Percentiles rank a stretch among this genome's conserved stretches.
phyloP scores from a whole-genome alignment of 2,888 invertebrate genomes.

The Mesodorylaimus sp. region DNA sequence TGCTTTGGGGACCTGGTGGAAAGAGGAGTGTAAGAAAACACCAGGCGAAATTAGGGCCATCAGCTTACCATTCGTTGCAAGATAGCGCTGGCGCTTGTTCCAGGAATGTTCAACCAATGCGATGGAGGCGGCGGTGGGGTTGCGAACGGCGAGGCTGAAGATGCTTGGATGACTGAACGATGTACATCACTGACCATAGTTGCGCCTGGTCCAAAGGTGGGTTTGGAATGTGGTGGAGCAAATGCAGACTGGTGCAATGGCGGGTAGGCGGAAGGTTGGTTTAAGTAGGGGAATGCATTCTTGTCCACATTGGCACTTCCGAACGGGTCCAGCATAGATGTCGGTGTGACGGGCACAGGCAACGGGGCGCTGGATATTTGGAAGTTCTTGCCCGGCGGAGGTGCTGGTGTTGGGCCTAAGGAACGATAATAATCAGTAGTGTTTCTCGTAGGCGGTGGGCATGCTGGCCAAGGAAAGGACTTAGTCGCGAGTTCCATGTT shows the following conservation, averaged over 20 bases:
- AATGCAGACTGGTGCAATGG: no score
- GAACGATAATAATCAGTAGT: slow-evolving; percentile 15
- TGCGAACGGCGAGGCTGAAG: background rate
- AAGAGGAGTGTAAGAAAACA: no score
- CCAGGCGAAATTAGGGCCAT: no score
- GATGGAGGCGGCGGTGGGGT: background rate
- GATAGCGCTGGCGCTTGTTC: background rate
- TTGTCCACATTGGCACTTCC: no score
- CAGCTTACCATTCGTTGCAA: background rate
- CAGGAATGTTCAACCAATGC: background rate
- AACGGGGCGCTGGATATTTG: slow-evolving; percentile 13
- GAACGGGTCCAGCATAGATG: background rate
- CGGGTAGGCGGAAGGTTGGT: no score
- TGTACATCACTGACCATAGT: no score
- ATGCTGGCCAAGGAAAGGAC: background rate
- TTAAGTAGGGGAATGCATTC: no score
- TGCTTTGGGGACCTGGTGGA: no score
- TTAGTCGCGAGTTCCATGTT: background rate
- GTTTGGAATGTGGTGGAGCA: no score
- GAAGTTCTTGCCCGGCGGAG: slow-evolving; percentile 19
- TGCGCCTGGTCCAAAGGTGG: no score
- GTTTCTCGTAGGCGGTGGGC: background rate
- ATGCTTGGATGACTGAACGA: background rate
- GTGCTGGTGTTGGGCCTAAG: slow-evolving; percentile 18
- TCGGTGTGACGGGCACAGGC: background rate